phyloP scores from a whole-genome alignment of 2,113 vertebrate species.

The Papio anubis region DNA sequence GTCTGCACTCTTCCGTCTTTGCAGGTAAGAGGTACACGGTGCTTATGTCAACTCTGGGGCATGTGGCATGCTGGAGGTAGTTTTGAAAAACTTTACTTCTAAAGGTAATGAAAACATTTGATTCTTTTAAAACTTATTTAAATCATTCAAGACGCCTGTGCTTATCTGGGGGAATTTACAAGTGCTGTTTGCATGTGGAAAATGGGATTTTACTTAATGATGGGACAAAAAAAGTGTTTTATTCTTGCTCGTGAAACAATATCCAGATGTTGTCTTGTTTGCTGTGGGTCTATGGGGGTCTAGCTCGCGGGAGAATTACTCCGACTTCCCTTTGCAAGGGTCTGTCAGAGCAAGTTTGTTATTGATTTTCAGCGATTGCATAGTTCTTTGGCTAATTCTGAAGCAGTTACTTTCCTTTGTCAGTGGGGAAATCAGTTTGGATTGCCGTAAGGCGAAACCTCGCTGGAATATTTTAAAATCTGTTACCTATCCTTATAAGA shows the following conservation, averaged over 20 bases:
- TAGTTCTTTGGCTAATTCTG: slow-evolving; percentile 30
- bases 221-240: slow-evolving; percentile 59
- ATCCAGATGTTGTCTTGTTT: slow-evolving; percentile 62
- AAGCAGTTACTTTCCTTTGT: slow-evolving; percentile 21
- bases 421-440: slow-evolving; percentile 56
- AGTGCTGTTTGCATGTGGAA: slow-evolving; percentile 65
- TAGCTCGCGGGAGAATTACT: not conserved
- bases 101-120: slow-evolving; percentile 65
- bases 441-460: slow-evolving; percentile 64
- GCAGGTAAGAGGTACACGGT: slow-evolving; percentile 83
- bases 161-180: slow-evolving; percentile 70
- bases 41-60: slow-evolving; percentile 36
- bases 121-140: slow-evolving; percentile 59
- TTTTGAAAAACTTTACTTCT: slow-evolving; percentile 55
- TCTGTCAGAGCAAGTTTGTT: not conserved
- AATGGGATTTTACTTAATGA: slow-evolving; percentile 68
- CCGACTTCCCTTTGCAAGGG: slow-evolving; percentile 18
- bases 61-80: slow-evolving; percentile 49
- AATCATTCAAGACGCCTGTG: slow-evolving; percentile 56
- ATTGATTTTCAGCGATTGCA: slow-evolving; percentile 15
- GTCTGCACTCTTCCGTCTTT: slow-evolving; percentile 67
- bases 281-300: slow-evolving; percentile 49
- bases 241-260: slow-evolving; percentile 65
- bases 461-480: slow-evolving; percentile 51
- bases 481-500: slow-evolving; percentile 64